These are phyloP conservation scores for Acestrorhynchus altus DNA, from an alignment of 2,797 vertebrate species.

Conservation along the genomic window DNA sequence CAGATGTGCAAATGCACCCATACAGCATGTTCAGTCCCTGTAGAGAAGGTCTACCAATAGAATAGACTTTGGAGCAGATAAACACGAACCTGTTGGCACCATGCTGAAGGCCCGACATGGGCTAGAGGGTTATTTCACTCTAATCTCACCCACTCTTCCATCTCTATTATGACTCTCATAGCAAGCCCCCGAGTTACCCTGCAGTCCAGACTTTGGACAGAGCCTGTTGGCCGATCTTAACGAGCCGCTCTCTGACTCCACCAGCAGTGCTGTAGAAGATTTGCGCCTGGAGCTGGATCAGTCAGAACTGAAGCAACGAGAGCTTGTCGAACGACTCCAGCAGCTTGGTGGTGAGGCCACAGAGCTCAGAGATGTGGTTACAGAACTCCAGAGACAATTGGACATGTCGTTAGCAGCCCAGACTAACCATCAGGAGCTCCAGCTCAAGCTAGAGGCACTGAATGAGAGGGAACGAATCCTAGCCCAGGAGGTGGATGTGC, in stretches of 20 bases:
- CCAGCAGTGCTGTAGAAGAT: conserved; percentile 80
- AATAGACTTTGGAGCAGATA: too few relatives aligned
- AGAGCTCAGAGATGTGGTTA: conserved; percentile 78
- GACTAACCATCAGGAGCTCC: conserved; percentile 74
- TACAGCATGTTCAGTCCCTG: too few relatives aligned
- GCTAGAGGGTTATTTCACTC: too few relatives aligned
- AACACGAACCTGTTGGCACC: too few relatives aligned
- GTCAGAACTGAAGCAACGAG: conserved; percentile 86
- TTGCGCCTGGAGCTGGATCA: conserved; percentile 93
- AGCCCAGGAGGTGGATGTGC: conserved; percentile 76
- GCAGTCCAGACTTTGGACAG: conserved; percentile 84
- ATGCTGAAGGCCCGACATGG: too few relatives aligned
- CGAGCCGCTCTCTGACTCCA: conserved; percentile 71
- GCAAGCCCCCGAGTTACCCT: conserved; percentile 85
- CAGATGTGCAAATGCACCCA: too few relatives aligned
- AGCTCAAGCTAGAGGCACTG: conserved; percentile 67
- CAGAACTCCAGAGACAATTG: conserved; percentile 85
- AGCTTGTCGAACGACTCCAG: conserved; percentile 82
- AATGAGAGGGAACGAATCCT: conserved; percentile 68
- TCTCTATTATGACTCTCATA: not conserved
- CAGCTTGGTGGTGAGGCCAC: conserved; percentile 85
- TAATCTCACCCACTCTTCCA: not conserved
- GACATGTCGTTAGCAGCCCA: conserved; percentile 79
- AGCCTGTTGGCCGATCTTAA: conserved; percentile 77
- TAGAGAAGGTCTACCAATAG: too few relatives aligned